phyloP scores from a whole-genome alignment of 2,113 vertebrate genomes.

The Serinus canaria region DNA sequence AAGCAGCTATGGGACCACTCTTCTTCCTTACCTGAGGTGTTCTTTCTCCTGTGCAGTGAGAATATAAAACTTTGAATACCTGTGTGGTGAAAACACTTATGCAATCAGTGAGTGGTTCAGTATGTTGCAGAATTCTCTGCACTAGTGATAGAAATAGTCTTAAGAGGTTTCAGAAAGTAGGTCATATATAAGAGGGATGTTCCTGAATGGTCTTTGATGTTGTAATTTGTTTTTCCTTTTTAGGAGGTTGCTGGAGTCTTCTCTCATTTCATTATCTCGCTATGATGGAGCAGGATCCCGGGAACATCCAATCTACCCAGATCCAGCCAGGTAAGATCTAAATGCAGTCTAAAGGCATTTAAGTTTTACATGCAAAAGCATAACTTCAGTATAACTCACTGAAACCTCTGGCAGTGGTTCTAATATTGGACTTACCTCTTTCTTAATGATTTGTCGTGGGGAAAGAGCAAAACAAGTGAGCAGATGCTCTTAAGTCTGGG shows the following conservation, averaged over 20 bases:
- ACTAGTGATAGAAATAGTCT: background rate
- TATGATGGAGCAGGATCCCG: constrained; percentile 96
- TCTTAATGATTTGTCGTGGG: background rate
- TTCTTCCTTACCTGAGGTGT: background rate
- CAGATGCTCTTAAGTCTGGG: background rate
- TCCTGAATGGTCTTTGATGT: constrained; percentile 59
- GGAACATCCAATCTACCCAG: constrained; percentile 98
- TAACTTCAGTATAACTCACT: background rate
- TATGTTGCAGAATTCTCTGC: background rate
- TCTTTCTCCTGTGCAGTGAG: background rate
- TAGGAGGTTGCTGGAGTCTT: constrained; percentile 96
- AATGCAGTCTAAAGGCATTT: constrained; percentile 18
- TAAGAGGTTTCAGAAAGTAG: background rate
- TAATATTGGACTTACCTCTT: background rate
- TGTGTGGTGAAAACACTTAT: background rate
- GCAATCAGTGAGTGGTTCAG: background rate
- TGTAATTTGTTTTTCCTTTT: constrained; percentile 59
- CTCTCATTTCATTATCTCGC: constrained; percentile 92
- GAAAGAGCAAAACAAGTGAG: background rate
- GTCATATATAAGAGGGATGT: background rate
- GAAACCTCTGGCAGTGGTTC: background rate
- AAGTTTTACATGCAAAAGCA: background rate
- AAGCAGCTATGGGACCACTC: background rate
- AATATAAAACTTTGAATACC: background rate
- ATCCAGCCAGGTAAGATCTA: constrained; percentile 90